Evolutionary conservation across 2,888 invertebrate species (phyloP).

Genomic region (Drosophila nigricruria): DNA sequence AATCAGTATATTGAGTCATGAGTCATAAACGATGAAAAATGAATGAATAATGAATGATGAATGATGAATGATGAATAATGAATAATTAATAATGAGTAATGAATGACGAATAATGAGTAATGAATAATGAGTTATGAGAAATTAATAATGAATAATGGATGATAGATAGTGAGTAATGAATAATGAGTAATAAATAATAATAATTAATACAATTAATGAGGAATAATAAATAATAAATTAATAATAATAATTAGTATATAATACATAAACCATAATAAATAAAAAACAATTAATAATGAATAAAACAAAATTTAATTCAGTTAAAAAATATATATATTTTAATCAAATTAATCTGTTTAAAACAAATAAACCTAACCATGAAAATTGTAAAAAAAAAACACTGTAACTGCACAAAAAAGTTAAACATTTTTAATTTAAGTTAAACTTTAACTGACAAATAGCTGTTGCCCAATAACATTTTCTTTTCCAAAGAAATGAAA

Average conservation of each 20-base stretch:
- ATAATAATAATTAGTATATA: background rate
- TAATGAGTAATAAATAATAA: background rate
- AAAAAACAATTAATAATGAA: background rate
- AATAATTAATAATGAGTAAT: background rate
- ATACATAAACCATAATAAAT: background rate
- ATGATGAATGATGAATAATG: background rate
- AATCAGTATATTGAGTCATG: background rate
- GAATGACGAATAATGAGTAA: background rate
- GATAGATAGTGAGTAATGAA: background rate
- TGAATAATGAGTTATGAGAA: background rate
- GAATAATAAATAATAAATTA: background rate
- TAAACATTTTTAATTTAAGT: background rate
- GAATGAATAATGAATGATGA: background rate
- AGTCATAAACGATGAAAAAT: background rate
- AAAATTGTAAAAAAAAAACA: background rate
- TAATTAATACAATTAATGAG: background rate
- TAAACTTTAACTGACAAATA: background rate
- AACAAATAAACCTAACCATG: background rate
- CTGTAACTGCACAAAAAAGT: background rate
- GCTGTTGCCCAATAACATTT: background rate
- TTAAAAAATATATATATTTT: background rate
- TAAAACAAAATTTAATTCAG: background rate
- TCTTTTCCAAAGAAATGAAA: constrained; percentile 3
- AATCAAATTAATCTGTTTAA: background rate
- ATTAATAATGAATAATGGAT: background rate